Evolutionary conservation across 2,113 vertebrate genomes (phyloP).

Genomic region (Sus scrofa): DNA sequence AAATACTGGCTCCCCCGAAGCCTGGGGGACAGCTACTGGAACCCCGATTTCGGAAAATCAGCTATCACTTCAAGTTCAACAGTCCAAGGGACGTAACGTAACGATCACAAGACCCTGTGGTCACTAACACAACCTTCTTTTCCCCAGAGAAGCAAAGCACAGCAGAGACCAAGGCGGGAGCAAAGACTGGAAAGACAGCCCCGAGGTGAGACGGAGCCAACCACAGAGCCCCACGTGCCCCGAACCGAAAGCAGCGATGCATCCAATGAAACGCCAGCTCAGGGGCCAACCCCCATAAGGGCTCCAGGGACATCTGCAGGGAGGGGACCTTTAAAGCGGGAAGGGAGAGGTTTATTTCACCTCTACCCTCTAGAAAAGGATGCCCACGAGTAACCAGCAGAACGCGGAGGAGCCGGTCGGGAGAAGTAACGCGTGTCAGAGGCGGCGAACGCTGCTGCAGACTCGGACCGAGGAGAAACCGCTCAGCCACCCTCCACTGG

Average conservation of each 20-base stretch:
- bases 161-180: background rate
- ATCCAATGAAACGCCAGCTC: background rate
- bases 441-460: background rate
- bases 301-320: background rate
- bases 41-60: background rate
- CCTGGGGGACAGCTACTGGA: background rate
- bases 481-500: background rate
- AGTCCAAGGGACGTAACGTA: background rate
- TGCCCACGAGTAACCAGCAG: background rate
- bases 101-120: background rate
- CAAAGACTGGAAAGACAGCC: background rate
- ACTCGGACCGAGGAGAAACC: background rate
- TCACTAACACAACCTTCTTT: background rate
- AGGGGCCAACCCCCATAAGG: fast-evolving
- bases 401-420: background rate
- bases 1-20: background rate
- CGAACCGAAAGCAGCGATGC: background rate
- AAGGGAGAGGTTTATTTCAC: background rate
- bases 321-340: background rate
- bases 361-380: background rate
- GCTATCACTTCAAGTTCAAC: background rate
- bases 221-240: no score
- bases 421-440: background rate
- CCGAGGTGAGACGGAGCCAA: fast-evolving
- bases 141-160: background rate